Evolutionary conservation across 1,140 invertebrate genomes (phyloP).

Genomic region (Apis cerana): DNA sequence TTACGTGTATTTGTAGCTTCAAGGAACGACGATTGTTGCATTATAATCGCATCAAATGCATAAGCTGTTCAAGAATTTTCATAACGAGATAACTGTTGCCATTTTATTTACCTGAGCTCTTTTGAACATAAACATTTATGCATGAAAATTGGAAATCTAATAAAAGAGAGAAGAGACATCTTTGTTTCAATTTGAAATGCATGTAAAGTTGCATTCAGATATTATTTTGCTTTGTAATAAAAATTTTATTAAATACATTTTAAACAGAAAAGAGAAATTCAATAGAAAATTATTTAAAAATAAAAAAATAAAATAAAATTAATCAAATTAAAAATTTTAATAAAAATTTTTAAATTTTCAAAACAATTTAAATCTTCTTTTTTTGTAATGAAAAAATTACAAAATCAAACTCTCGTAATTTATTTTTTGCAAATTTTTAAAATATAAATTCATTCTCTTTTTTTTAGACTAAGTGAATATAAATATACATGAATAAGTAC

Average conservation of each 20-base stretch:
- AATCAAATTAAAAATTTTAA: not conserved
- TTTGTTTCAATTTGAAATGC: not conserved
- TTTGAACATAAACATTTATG: not conserved
- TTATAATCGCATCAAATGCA: not conserved
- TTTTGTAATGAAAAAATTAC: too few species aligned
- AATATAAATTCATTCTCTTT: too few species aligned
- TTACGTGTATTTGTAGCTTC: not conserved
- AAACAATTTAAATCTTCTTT: too few species aligned
- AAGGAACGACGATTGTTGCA: slow-evolving; percentile 5
- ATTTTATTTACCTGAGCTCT: not conserved
- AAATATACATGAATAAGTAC: too few species aligned
- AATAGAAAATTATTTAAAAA: not conserved
- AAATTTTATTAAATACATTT: not conserved
- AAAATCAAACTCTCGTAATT: too few species aligned
- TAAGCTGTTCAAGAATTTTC: not conserved
- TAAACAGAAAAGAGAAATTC: not conserved
- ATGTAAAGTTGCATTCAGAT: not conserved
- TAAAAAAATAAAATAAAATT: not conserved
- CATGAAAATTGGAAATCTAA: not conserved
- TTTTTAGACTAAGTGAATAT: not conserved
- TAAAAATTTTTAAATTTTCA: too few species aligned
- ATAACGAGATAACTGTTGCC: not conserved
- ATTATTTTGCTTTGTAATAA: not conserved
- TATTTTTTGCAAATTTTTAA: too few species aligned
- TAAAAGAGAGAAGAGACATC: not conserved